A percentile compares a stretch with the other conserved stretches of the same genome.
phyloP scores from a whole-genome alignment of 2,113 vertebrate genomes.

The Fukomys damarensis region DNA sequence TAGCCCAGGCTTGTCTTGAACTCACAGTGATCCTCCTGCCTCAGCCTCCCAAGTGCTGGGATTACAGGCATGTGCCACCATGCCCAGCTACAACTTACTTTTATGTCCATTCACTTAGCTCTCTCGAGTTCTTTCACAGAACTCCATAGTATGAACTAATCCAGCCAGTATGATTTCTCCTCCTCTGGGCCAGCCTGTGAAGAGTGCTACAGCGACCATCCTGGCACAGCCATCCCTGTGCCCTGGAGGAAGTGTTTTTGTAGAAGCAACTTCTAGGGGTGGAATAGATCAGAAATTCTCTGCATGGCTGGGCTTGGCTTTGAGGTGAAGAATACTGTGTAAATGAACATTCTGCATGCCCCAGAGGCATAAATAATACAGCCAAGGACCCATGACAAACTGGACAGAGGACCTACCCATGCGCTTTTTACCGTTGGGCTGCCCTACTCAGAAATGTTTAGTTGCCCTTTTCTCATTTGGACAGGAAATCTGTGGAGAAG shows the following conservation, averaged over 20 bases:
- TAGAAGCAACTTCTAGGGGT: background rate
- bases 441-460: background rate
- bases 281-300: background rate
- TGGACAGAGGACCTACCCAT: too few relatives aligned
- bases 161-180: background rate
- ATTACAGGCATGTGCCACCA: background rate
- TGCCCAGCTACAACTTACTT: background rate
- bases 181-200: background rate
- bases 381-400: background rate
- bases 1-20: background rate
- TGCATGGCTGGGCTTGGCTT: background rate
- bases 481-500: background rate
- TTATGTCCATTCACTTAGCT: background rate
- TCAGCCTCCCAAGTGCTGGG: background rate
- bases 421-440: background rate
- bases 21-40: background rate
- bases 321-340: background rate
- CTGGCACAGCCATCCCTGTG: background rate
- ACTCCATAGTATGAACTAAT: background rate
- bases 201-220: background rate
- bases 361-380: background rate
- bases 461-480: background rate
- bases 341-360: background rate
- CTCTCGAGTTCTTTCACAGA: background rate
- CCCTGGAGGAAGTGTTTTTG: background rate